Base-by-base conservation (phyloP, 2,113 vertebrate species). In the Erinaceus europaeus region DNA sequence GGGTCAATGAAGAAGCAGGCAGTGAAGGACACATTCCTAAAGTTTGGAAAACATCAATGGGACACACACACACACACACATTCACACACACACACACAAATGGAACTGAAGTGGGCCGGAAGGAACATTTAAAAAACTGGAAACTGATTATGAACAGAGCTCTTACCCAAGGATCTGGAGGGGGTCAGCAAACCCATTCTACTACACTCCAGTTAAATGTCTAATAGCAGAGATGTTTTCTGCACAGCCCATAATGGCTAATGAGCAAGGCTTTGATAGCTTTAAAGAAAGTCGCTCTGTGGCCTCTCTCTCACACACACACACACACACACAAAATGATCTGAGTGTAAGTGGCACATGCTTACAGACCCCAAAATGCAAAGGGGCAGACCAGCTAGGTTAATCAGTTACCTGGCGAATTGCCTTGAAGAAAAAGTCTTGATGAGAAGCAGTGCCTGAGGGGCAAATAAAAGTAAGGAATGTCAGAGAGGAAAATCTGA, bases 31-130 rank as follows among this genome's bases (percentile, higher is more conserved):
- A 85, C 57, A 61, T 96, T 97, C 95, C 95, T 95, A 88, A 97
- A 96, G 94, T 97, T 96, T 96, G 94, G 95, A 96, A 96, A 97
- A n/a, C n/a, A 96, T 97, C 97, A 96, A 95, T 96, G 96, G 95
- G 94, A 96, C 94, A 96, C 94, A 92, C 95, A 96, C 94, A 96
- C n/a, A n/a, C n/a, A n/a, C n/a, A n/a, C n/a, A n/a, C n/a, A n/a
- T n/a, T n/a, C n/a, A n/a, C n/a, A n/a, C n/a, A n/a, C n/a, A n/a
- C n/a, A n/a, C n/a, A n/a, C n/a, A n/a, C n/a, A 97, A 97, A 95
- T 67, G 81, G 93, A 96, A 86, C 95, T 97, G 96, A 97, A 97
- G 95, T 96, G 95, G 96, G 96, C 96, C 79, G 48, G 95, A 97
- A 97, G 94, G 94, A 94, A 96, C 95, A 95, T 97, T 97, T 95